Evolutionary conservation across 1,140 invertebrate genomes (phyloP), one percentile per base, ranked within the genome.

Genomic region (Neelides sp.): DNA sequence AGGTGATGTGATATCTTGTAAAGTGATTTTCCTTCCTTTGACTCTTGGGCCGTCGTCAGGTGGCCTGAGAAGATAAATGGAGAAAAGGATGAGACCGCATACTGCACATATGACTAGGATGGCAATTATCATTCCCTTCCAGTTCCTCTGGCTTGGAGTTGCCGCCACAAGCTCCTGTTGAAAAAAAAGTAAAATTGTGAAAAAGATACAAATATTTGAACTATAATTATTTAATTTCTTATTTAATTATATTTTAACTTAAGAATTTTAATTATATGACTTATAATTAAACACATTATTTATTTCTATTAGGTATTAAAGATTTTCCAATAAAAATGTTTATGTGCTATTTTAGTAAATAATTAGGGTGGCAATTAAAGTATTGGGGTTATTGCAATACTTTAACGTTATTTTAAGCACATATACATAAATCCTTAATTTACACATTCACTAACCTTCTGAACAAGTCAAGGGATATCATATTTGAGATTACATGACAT

Each of bases 51-150:
- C 79, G 57, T 80, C 76, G 56, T 81, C 80, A 2, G 75, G 76
- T 1, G 81, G 81, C 5, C 84, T 87, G 8, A 90, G 75, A 35
- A 91, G 72, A 17, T 89, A 78, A 61, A 91, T 86, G 62, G 86
- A 86, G 65, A 86, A 82, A 48, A 87, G 75, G 32, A 91, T 90
- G 54, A 91, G 75, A 17, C 82, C 81, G 55, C 86, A 79, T 8
- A 93, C 86, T 4, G 81, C 77, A 12, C 83, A 74, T 52, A 93
- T 92, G 23, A 92, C 88, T 48, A 91, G 69, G 26, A 91, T 71
- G 0, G 89, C 86, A 50, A 92, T 92, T 49, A 83, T 77, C 52
- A 92, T 90, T 12, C 88, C 87, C 24, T 83, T 77, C 86, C 87
- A 92, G 71, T 93, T 92, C 35, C 83, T 71, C 62, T 85, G 78